Evolutionary conservation across 1,140 invertebrate genomes (phyloP), one percentile per base, ranked within the genome.

Genomic region (Drosophila repletoides): DNA sequence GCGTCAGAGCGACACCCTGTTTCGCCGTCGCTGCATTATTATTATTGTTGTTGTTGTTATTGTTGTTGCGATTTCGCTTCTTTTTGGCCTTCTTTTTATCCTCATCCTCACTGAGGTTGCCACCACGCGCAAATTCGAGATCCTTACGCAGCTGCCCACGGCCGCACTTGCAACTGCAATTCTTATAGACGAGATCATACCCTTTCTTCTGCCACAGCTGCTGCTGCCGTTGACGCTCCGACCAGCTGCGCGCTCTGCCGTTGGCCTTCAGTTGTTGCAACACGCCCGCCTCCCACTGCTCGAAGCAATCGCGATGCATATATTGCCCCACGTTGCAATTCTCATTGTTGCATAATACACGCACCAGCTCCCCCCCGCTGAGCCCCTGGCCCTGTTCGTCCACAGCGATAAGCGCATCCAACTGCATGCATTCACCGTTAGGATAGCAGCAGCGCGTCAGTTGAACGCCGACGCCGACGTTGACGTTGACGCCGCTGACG

Each of bases 171-270:
- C 97, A 94, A 72, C 95, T 94, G 93, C 97, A 96, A 34, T 97
- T 95, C 89, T 96, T 97, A 88, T 95, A 96, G 0, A 97, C 96
- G 87, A 98, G 91, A 90, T 99, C 97, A 91, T 98, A 98, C 7
- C 97, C 97, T 91, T 98, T 98, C 91, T 98, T 98, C 29, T 97
- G 98, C 98, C 98, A 99, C 52, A 99, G 91, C 89, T 99, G 98
- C 91, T 98, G 97, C 68, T 96, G 93, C 10, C 97, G 93, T 90
- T 99, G 97, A 38, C 97, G 93, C 89, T 98, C 97, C 17, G 96
- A 97, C 97, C 97, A 98, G 48, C 95, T 96, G 10, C 97, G 93
- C 1, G 97, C 97, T 10, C 97, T 91, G 7, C 97, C 97, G 91
- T 95, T 97, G 4, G 95, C 95, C 87, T 97, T 96, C 36, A 98